A percentile compares a stretch with the other conserved stretches of the same genome.
phyloP scores from a whole-genome alignment of 2,113 vertebrate genomes.

The Caranx ignobilis region DNA sequence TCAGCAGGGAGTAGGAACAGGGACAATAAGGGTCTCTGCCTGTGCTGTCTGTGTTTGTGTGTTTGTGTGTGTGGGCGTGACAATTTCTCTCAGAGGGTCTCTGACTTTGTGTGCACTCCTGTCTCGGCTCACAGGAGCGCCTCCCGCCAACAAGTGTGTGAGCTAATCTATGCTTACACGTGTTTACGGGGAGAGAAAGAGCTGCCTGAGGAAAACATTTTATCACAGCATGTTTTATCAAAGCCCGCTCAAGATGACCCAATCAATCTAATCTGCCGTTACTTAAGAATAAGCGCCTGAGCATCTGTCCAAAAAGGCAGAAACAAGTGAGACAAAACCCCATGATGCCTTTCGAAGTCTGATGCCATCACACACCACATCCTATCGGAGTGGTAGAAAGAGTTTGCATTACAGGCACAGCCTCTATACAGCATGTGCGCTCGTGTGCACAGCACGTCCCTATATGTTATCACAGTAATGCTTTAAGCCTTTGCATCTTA shows the following conservation, averaged over 20 bases:
- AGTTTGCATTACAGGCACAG: constrained; percentile 9
- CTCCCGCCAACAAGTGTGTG: constrained; percentile 56
- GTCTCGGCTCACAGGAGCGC: constrained; percentile 47
- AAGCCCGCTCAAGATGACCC: constrained; percentile 61
- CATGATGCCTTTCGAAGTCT: constrained; percentile 41
- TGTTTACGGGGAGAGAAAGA: constrained; percentile 7
- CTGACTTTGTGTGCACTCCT: constrained; percentile 37
- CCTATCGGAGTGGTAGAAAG: constrained; percentile 32
- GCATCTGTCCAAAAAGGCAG: constrained; percentile 65
- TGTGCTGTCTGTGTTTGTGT: constrained; percentile 41
- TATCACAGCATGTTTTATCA: constrained; percentile 49
- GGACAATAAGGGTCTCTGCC: constrained; percentile 74
- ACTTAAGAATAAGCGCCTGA: constrained; percentile 49
- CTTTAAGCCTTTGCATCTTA: constrained; percentile 73
- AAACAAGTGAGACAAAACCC: constrained; percentile 61
- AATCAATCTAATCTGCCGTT: constrained; percentile 64
- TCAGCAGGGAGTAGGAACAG: constrained; percentile 79
- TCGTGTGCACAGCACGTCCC: constrained; percentile 45
- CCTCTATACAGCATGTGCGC: constrained; percentile 14
- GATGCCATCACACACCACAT: constrained; percentile 30
- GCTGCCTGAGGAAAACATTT: constrained; percentile 39
- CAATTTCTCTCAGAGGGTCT: constrained; percentile 45
- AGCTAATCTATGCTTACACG: constrained; percentile 47
- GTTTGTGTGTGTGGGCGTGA: constrained; percentile 52
- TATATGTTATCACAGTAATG: constrained; percentile 57